Evolutionary conservation across 1,140 invertebrate species (phyloP), one percentile per base, ranked within the genome.

Genomic region (Tetragnatha versicolor): DNA sequence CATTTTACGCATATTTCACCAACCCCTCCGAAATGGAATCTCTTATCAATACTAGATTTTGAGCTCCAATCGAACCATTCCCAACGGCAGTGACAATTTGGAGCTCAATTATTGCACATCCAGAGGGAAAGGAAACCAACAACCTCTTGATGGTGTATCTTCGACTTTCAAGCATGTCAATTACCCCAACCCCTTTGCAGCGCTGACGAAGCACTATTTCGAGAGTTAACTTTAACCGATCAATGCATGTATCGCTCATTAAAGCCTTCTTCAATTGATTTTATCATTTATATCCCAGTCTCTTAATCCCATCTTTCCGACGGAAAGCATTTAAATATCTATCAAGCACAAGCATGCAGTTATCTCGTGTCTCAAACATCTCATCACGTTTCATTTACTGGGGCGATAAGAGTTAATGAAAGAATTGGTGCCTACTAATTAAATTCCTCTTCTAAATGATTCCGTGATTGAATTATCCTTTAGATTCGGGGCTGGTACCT

Each of bases 281-380:
- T 66, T 66, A 66, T 66, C 63, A 31, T 66, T 66, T 66, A 49
- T 66, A 66, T 66, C 49, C 63, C 14, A 66, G 63, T 66, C 37
- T n/a, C 42, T 66, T 66, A 37, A 66, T 66, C 39, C 45, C 42
- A 47, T 9, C 27, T 12, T n/a, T n/a, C 6, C 14, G 25, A 47
- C 37, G 42, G 22, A 29, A 66, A 66, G 42, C 42, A 66, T 49
- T 66, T 66, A 66, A 66, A 66, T 66, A 66, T 42, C 63, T 66
- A 66, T 66, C 42, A 49, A 49, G 33, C 42, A 45, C 39, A 66
- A 66, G 63, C 63, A 49, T 47, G 9, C 17, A 66, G 37, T 65
- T 65, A 65, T 7, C 61, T 65, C 5, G 58, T 20, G 58, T 47
- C 49, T 66, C 63, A 47, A 66, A 47, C 63, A 66, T 49, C 42